phyloP scores from a whole-genome alignment of 2,888 invertebrate species.

The Stenoptilia bipunctidactyla region DNA sequence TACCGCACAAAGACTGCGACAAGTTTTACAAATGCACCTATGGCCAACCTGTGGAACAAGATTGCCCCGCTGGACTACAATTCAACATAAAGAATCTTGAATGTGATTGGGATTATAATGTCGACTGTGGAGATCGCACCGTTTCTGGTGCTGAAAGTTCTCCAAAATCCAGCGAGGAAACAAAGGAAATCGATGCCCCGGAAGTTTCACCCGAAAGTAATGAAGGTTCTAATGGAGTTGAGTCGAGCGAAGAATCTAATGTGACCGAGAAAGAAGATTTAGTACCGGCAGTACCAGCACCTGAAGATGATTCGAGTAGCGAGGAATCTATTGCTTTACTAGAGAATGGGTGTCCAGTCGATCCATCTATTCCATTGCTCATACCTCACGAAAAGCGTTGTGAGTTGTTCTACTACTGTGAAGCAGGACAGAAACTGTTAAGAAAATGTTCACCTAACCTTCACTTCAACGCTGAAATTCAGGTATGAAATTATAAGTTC shows the following conservation, averaged over 20 bases:
- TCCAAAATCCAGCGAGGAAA: slow-evolving; percentile 3
- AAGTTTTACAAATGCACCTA: slow-evolving; percentile 78
- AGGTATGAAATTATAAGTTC: slow-evolving; percentile 30
- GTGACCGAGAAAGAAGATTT: too few relatives aligned
- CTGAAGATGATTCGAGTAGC: not conserved
- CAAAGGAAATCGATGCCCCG: too few relatives aligned
- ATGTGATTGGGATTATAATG: slow-evolving; percentile 75
- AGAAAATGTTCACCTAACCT: slow-evolving; percentile 26
- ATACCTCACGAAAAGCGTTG: slow-evolving; percentile 36
- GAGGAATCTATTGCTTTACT: slow-evolving; percentile 21
- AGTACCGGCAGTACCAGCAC: too few relatives aligned
- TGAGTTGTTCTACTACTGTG: slow-evolving; percentile 46
- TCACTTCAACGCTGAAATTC: slow-evolving; percentile 37
- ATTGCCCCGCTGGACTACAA: slow-evolving; percentile 66
- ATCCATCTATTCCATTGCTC: slow-evolving; percentile 38
- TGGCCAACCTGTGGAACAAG: slow-evolving; percentile 69
- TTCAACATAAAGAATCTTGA: slow-evolving; percentile 66
- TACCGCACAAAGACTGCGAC: slow-evolving; percentile 69
- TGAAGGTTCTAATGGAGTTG: too few relatives aligned
- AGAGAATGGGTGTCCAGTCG: slow-evolving; percentile 42
- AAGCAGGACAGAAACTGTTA: slow-evolving; percentile 33
- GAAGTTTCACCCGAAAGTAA: slow-evolving; percentile 6
- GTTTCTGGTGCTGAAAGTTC: slow-evolving; percentile 2
- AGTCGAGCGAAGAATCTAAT: too few relatives aligned
- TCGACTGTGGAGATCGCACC: slow-evolving; percentile 63